These are phyloP conservation scores for Andrena chrysosceles DNA, from an alignment of 2,888 invertebrate genomes.

Conservation along the genomic window DNA sequence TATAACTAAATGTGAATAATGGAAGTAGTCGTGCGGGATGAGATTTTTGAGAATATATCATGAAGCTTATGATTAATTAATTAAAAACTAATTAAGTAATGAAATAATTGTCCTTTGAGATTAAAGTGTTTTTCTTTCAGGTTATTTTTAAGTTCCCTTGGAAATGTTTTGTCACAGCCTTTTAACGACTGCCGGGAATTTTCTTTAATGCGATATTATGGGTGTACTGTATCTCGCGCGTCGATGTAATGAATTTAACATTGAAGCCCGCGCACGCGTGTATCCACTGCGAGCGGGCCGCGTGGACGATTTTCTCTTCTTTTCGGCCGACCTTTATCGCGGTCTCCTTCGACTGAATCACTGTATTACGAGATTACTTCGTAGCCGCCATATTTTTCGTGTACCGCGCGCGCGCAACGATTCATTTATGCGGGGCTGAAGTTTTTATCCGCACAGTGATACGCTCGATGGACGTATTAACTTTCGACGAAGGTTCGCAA, in stretches of 20 bases:
- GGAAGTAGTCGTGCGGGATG: too few relatives aligned
- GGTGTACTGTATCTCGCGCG: slow-evolving; percentile 7
- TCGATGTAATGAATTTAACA: neutral
- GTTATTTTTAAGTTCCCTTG: too few relatives aligned
- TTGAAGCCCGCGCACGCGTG: slow-evolving; percentile 12
- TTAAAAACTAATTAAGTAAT: too few relatives aligned
- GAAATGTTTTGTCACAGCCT: too few relatives aligned
- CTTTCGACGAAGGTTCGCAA: neutral
- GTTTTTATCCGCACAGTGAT: neutral
- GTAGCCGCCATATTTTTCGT: neutral
- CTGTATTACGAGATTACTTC: slow-evolving; percentile 25
- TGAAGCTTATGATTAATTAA: too few relatives aligned
- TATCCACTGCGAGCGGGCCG: slow-evolving; percentile 30
- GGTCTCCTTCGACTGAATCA: slow-evolving; percentile 40
- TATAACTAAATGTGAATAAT: too few relatives aligned
- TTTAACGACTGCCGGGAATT: too few relatives aligned
- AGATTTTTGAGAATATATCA: too few relatives aligned
- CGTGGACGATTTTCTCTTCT: slow-evolving; percentile 47
- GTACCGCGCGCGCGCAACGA: neutral
- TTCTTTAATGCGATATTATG: too few relatives aligned
- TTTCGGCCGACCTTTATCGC: slow-evolving; percentile 46
- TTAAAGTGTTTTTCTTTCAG: too few relatives aligned
- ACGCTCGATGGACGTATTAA: neutral
- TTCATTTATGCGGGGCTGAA: neutral
- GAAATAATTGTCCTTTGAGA: too few relatives aligned